A percentile compares a stretch with the other conserved stretches of the same genome.
These are phyloP conservation scores for Megaleporinus macrocephalus DNA, from an alignment of 2,113 vertebrate species.

Conservation along the genomic window DNA sequence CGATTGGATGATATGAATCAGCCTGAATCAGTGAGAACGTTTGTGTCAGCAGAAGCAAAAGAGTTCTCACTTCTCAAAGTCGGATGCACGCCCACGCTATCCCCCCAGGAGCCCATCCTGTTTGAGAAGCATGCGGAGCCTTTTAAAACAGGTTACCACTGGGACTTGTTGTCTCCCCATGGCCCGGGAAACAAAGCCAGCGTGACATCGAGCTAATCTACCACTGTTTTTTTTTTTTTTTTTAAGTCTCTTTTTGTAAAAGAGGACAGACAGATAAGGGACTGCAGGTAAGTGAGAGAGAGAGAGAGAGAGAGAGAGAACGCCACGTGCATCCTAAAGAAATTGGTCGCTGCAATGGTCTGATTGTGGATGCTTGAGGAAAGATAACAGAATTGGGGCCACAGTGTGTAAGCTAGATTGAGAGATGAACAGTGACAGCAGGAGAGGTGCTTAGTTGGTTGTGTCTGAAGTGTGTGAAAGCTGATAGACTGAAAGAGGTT, in stretches of 20 bases:
- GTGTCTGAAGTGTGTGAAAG: slow-evolving; percentile 18
- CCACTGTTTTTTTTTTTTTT: slow-evolving; percentile 65
- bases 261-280: slow-evolving; percentile 55
- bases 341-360: slow-evolving; percentile 41
- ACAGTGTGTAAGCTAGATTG: slow-evolving; percentile 50
- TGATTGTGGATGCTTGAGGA: slow-evolving; percentile 43
- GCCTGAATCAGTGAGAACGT: slow-evolving; percentile 52
- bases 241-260: slow-evolving; percentile 42
- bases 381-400: slow-evolving; percentile 51
- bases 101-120: neutral
- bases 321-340: neutral
- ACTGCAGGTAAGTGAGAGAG: slow-evolving; percentile 57
- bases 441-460: slow-evolving; percentile 30
- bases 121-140: slow-evolving; percentile 50
- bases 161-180: slow-evolving; percentile 61
- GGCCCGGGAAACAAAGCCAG: slow-evolving; percentile 70
- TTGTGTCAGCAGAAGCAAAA: slow-evolving; percentile 54
- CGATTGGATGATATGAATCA: slow-evolving; percentile 63
- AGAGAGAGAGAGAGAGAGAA: slow-evolving; percentile 45
- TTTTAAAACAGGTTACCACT: slow-evolving; percentile 63
- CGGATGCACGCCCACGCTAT: slow-evolving; percentile 61
- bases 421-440: slow-evolving; percentile 57
- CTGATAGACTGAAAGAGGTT: slow-evolving; percentile 9
- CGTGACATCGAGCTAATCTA: slow-evolving; percentile 67
- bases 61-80: slow-evolving; percentile 60